These are phyloP conservation scores for Drosophila neutralis DNA, from an alignment of 2,888 invertebrate species.

Conservation along the genomic window DNA sequence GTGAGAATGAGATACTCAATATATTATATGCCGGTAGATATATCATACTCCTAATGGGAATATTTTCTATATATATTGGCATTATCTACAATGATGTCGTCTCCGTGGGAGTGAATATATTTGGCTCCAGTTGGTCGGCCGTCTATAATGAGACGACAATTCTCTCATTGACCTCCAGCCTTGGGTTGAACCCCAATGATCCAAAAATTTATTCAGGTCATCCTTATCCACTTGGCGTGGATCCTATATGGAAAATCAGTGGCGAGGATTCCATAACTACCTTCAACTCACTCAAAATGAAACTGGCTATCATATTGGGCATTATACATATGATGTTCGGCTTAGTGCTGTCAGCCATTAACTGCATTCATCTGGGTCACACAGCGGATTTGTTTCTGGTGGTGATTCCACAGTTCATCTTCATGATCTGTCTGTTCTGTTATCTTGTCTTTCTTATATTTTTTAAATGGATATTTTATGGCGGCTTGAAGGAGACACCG, in stretches of 20 bases:
- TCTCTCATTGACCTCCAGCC: conserved; percentile 77
- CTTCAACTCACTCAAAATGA: conserved; percentile 98
- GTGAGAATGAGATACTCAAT: conserved; percentile 94
- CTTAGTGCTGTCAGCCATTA: conserved; percentile 91
- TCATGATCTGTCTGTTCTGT: conserved; percentile 93
- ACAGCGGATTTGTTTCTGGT: conserved; percentile 90
- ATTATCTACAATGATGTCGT: conserved; percentile 98
- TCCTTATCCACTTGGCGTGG: conserved; percentile 93
- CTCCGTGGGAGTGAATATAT: conserved; percentile 96
- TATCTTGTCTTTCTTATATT: conserved; percentile 96
- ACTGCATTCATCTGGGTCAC: conserved; percentile 89
- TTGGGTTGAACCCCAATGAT: conserved; percentile 88
- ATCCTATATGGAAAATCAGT: conserved; percentile 89
- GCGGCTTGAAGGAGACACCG: conserved; percentile 84
- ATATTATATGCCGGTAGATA: conserved; percentile 99
- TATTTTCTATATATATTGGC: conserved; percentile 99
- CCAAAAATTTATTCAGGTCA: conserved; percentile 76
- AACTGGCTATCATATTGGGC: conserved; percentile 96
- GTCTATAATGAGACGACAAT: conserved; percentile 86
- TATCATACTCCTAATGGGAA: conserved; percentile 97
- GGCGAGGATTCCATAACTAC: conserved; percentile 95
- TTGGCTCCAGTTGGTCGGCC: conserved; percentile 93
- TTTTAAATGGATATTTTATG: conserved; percentile 93
- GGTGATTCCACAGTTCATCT: conserved; percentile 95
- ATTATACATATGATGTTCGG: conserved; percentile 98